Evolutionary conservation across 2,797 vertebrate genomes (phyloP), one percentile per base, ranked within the genome.

Genomic region (Mus spretus): DNA sequence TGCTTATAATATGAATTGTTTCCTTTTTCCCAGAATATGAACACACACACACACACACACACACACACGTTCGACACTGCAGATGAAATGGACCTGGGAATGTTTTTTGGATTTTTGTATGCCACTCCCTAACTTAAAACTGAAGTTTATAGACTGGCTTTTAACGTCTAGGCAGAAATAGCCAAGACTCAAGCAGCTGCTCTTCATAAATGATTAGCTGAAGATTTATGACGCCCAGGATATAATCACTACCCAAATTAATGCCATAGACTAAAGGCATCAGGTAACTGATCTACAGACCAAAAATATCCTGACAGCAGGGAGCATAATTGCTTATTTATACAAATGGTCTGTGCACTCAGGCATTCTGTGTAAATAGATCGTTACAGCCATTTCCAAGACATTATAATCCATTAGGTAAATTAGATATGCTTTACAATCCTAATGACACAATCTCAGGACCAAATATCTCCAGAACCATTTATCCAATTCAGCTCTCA

Each of bases 361-460:
- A 90, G 95, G 95, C 95, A 96, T 94, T 96, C 91, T 86, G 74
- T 93, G 90, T 97, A 97, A 97, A 97, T 94, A 97, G 96, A 96
- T 96, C 87, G 95, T 96, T 97, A 95, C 44, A 95, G 74, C 78
- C 94, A 94, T 93, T 98, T 97, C 96, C n/a, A 95, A 97, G 96
- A 97, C 94, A 95, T 97, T 96, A 97, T 92, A 96, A 96, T 96
- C 94, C 96, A 98, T 98, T 97, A 96, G 94, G 90, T 82, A 97
- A 97, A 97, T 97, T 95, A 97, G 93, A 97, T 92, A 96, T 88
- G 96, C 93, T 94, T 96, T 96, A 79, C 72, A 94, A 44, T 81
- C 81, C 70, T 97, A 94, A 96, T 96, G 96, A 97, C 91, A 90
- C 40, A 79, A 67, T 84, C 87, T 57, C 61, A 72, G 88, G 84